Conservation (phyloP, 2,113 vertebrate genomes). For the Lucifuga dentata region DNA sequence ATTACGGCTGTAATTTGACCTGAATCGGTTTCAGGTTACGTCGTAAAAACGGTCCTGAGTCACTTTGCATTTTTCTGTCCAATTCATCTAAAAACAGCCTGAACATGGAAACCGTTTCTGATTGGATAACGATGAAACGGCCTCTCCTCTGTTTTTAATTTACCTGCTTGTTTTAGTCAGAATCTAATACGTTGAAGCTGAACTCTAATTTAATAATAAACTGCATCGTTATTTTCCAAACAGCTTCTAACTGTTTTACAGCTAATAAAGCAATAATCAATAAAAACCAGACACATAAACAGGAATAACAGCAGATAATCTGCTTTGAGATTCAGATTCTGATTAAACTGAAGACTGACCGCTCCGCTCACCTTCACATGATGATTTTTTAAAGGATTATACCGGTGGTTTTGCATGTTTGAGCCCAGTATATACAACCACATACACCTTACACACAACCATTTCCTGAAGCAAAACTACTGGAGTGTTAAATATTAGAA, state of each 20-base stretch:
- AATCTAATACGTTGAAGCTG: background rate
- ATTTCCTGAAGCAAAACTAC: too few species aligned
- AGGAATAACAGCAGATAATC: too few species aligned
- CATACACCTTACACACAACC: too few species aligned
- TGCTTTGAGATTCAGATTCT: too few species aligned
- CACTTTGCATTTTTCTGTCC: background rate
- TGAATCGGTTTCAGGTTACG: constrained; percentile 15
- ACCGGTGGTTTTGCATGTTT: too few species aligned
- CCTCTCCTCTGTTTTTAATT: constrained; percentile 10
- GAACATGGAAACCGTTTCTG: background rate
- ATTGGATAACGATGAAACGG: background rate
- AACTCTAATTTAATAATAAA: background rate
- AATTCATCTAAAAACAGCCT: background rate
- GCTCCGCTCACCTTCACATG: too few species aligned
- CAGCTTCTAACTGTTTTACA: constrained; percentile 9
- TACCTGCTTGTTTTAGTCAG: background rate
- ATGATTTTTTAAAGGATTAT: too few species aligned
- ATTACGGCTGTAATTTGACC: constrained; percentile 41
- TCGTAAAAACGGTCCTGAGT: background rate
- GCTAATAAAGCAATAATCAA: constrained; percentile 7
- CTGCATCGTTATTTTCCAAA: too few species aligned
- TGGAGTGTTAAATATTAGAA: too few species aligned
- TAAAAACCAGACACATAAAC: too few species aligned
- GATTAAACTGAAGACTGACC: background rate
- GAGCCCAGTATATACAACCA: too few species aligned